Evolutionary conservation across 2,888 invertebrate species (phyloP), one percentile per base, ranked within the genome.

Genomic region (Mamestra brassicae): DNA sequence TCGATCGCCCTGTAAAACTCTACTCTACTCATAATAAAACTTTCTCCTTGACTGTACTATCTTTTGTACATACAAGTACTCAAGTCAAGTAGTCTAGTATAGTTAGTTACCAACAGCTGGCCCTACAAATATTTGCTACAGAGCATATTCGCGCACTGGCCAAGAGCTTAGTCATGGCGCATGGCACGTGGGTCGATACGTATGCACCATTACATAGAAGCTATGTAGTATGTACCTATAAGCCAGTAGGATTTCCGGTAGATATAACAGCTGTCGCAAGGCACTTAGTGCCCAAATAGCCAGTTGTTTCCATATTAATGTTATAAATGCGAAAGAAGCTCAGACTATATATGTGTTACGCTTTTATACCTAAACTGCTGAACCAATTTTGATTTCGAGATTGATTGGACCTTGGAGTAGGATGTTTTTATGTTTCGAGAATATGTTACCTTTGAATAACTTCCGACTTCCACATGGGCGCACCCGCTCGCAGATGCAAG

Each of bases 161-260:
- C 36, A 60, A 73, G n/a, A 52, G 58, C 38, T 79, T 63, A 79
- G 73, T 79, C 76, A 79, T 45, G 13, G 63, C 71, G 52, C 50
- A 72, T 34, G 13, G 58, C 71, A 63, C 57, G 62, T 78, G 62
- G n/a, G 38, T 45, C 57, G 36, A 47, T 72, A 63, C 45, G 38
- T 54, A 52, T 52, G 11, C 50, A 55, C 13, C 5, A 34, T 55
- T 17, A n/a, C 34, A 47, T 58, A 3, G 1, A 55, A 45, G 17
- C 2, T 45, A 36, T 17, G 15, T 26, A 26, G 38, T 3, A 47
- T 3, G 4, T 47, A 13, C 13, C 47, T 47, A 47, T 47, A 11
- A 26, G 11, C n/a, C 15, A 58, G 47, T 11, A 26, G 17, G 42
- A 45, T 34, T 62, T 13, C 6, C 13, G 26, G 13, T n/a, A 60